Base-by-base conservation (phyloP, 2,888 invertebrate species). In the Amaurobius ferox region DNA sequence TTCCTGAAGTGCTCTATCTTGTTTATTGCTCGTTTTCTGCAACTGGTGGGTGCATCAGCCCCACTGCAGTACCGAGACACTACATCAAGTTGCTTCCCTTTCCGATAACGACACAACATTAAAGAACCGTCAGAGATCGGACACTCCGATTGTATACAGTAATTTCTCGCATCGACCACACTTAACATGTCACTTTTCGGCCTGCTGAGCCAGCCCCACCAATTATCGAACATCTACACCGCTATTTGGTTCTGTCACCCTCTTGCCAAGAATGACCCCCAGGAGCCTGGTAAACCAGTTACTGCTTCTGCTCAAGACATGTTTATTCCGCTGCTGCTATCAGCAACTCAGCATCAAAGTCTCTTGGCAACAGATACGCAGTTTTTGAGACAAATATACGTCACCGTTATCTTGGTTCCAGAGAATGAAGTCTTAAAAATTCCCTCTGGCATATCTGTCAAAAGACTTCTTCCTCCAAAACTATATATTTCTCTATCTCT, bases 201-300 rank as follows among this genome's bases (percentile, higher is more conserved):
- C 30, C 32, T 19, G 30, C 23, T 32, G 19, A 19, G 55, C 55
- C 66, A 32, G 19, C 66, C 66, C 23, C 66, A 19, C 32, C 66
- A 66, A 66, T 66, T 66, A 66, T 32, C 30, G 66, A 66, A 64
- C 64, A 64, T 64, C 32, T 64, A 64, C 64, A 32, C 19, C 35
- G 32, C 66, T 32, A 55, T 55, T 55, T 55, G 55, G 55, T 55
- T 55, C 55, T 55, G 55, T 55, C 55, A 55, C 55, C 55, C 55
- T 55, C 55, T 55, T 55, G 23, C 55, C 23, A 55, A 11, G 55
- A 55, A 23, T 23, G 55, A 55, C 55, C 55, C 55, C 55, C 55
- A 55, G 55, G 55, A 55, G 55, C 19, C 55, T 55, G 11, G 55
- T 55, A 55, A 55, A 55, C 55, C 55, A 55, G 55, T 55, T 55